A percentile compares a stretch with the other conserved stretches of the same genome.
These are phyloP conservation scores for Polymixis lichenea DNA, from an alignment of 2,888 invertebrate genomes.

Conservation along the genomic window DNA sequence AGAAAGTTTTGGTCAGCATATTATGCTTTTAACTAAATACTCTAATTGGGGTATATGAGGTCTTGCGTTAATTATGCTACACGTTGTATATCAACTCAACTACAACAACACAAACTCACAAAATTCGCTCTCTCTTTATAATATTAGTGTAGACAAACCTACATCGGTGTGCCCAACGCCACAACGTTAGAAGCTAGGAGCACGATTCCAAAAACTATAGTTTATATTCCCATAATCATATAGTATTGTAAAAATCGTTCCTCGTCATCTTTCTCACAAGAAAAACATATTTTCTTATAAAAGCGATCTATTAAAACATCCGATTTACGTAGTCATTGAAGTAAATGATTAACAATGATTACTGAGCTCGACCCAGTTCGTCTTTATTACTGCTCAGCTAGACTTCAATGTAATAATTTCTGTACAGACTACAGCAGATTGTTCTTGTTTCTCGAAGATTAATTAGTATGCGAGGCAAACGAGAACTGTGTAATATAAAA, in stretches of 20 bases:
- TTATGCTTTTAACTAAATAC: too few relatives aligned
- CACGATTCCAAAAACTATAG: not conserved
- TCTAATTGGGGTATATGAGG: too few relatives aligned
- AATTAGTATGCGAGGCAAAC: not conserved
- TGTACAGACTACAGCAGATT: not conserved
- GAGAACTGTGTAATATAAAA: not conserved
- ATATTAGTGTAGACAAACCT: not conserved
- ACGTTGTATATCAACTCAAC: too few relatives aligned
- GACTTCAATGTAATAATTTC: conserved; percentile 6
- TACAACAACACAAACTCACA: too few relatives aligned
- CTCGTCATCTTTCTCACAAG: not conserved
- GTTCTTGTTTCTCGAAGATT: conserved; percentile 13
- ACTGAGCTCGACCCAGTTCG: conserved; percentile 32
- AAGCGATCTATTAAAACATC: conserved; percentile 15
- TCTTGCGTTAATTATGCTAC: too few relatives aligned
- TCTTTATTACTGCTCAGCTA: conserved; percentile 3
- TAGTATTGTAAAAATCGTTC: not conserved
- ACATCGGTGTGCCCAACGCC: not conserved
- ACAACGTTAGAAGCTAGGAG: not conserved
- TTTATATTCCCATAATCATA: not conserved
- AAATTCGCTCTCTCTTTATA: too few relatives aligned
- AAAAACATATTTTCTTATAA: not conserved
- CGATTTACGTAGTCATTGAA: conserved; percentile 16
- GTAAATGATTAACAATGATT: not conserved
- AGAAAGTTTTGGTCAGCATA: too few relatives aligned